Conservation (phyloP, 2,888 invertebrate species). For the Doris montereyensis region DNA sequence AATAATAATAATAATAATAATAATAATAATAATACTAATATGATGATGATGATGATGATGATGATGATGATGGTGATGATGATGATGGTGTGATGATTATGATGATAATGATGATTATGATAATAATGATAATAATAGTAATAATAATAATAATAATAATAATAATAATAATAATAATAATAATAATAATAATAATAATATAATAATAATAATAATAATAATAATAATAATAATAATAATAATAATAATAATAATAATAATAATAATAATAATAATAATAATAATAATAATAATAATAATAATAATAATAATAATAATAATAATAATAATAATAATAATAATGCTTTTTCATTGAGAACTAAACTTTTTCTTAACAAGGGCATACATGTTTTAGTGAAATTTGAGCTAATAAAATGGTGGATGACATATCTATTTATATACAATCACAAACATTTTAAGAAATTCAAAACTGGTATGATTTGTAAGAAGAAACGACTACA, state of each 20-base stretch:
- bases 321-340: background rate
- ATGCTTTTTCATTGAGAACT: too few species aligned
- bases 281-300: background rate
- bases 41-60: background rate
- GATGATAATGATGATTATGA: background rate
- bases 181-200: background rate
- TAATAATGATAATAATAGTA: background rate
- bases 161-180: constrained; percentile 4
- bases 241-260: background rate
- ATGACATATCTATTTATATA: too few species aligned
- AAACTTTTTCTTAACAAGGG: too few species aligned
- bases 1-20: background rate
- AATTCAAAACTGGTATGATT: too few species aligned
- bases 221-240: background rate
- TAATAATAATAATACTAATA: background rate
- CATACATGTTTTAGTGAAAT: too few species aligned
- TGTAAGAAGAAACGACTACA: too few species aligned
- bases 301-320: background rate
- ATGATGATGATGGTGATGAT: constrained; percentile 2
- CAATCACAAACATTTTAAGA: too few species aligned
- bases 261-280: background rate
- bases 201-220: background rate
- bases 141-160: background rate
- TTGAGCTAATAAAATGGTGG: too few species aligned
- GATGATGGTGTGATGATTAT: constrained; percentile 2